Percentiles rank a stretch among this genome's conserved stretches.
phyloP scores from a whole-genome alignment of 2,888 invertebrate species.

The Catocala sponsa region DNA sequence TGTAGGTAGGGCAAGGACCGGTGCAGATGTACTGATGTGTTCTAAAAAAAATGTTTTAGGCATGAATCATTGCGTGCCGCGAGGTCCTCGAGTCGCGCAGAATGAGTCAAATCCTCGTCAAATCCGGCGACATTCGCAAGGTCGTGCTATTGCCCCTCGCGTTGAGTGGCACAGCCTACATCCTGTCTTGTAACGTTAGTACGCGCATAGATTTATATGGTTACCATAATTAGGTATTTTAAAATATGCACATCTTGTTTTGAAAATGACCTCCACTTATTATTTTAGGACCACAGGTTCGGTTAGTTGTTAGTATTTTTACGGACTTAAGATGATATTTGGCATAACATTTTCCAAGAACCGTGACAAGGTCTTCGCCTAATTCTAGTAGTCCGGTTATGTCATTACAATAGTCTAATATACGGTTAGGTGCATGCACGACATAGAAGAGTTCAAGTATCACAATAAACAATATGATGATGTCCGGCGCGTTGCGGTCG shows the following conservation, averaged over 20 bases:
- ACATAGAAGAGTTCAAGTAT: conserved; percentile 26
- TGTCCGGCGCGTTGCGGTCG: conserved; percentile 33
- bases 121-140: conserved; percentile 76
- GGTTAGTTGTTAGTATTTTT: too few relatives aligned
- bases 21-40: conserved; percentile 28
- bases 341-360: too few relatives aligned
- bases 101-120: conserved; percentile 66
- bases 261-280: too few relatives aligned
- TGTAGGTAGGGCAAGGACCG: conserved; percentile 33
- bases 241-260: too few relatives aligned
- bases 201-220: conserved; percentile 26
- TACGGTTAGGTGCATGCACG: background rate
- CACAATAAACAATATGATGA: conserved; percentile 20
- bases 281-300: too few relatives aligned
- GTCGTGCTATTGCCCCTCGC: conserved; percentile 68
- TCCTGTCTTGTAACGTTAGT: conserved; percentile 53
- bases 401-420: background rate
- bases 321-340: too few relatives aligned
- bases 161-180: conserved; percentile 54
- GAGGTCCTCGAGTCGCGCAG: conserved; percentile 32
- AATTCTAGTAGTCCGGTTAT: too few relatives aligned
- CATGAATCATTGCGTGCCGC: conserved; percentile 59
- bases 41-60: conserved; percentile 46
- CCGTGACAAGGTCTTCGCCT: too few relatives aligned
- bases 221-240: background rate